A percentile compares a stretch with the other conserved stretches of the same genome.
Evolutionary conservation across 2,797 vertebrate genomes (phyloP).

Genomic region (Trachurus trachurus): DNA sequence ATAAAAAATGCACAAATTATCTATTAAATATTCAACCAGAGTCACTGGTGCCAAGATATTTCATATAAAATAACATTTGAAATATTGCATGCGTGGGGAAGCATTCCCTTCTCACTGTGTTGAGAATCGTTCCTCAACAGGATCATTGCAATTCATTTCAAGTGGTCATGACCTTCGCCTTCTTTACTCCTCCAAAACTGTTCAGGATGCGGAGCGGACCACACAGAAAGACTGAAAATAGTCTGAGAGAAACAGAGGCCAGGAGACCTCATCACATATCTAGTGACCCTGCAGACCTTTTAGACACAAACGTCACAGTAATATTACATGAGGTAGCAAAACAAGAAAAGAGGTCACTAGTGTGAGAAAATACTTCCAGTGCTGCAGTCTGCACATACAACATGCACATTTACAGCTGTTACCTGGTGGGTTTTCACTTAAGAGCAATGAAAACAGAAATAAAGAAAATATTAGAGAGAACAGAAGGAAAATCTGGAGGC

Average conservation of each 20-base stretch:
- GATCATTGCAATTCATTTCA: not conserved
- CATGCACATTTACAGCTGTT: not conserved
- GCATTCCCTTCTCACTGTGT: not conserved
- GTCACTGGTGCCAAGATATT: not conserved
- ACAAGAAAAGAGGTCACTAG: not conserved
- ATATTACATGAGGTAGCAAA: not conserved
- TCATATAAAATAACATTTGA: not conserved
- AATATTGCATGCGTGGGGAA: conserved; percentile 8
- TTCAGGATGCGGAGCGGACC: not conserved
- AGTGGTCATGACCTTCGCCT: conserved; percentile 8
- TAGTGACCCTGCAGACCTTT: conserved; percentile 15
- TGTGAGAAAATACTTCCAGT: conserved; percentile 4
- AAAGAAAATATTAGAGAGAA: not conserved
- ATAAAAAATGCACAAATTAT: not conserved
- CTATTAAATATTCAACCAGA: not conserved
- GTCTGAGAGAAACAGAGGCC: not conserved
- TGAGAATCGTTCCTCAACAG: not conserved
- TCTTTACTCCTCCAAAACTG: not conserved
- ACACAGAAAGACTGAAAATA: conserved; percentile 3
- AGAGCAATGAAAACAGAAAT: not conserved
- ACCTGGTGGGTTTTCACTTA: not conserved
- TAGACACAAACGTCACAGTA: not conserved
- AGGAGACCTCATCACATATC: conserved; percentile 23
- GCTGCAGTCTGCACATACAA: not conserved
- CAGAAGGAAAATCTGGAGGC: not conserved